Base-by-base conservation (phyloP, 2,797 vertebrate genomes). In the Morus bassanus region DNA sequence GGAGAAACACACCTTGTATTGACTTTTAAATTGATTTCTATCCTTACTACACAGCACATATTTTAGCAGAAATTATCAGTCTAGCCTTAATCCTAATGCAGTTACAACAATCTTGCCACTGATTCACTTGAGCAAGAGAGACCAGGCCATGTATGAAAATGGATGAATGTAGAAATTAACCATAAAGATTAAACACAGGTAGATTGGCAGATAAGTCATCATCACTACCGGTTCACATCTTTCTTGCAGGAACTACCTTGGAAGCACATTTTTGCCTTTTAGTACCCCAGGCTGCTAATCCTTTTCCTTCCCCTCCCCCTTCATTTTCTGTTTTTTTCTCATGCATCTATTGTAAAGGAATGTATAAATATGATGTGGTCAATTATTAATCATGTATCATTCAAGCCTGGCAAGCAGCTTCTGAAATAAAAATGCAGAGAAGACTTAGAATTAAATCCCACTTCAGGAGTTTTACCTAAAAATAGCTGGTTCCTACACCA, bases 351-450 rank as follows among this genome's bases (percentile, higher is more conserved):
- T 96, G 77, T 68, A 85, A 93, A 95, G 9, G 28, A 91, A 77
- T 70, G 19, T 43, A 87, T 73, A 95, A 92, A 85, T 89, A 92
- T 19, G 39, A 67, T 70, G 13, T 57, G 18, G 75, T 89, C 45
- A 93, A 68, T 96, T 96, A 92, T 93, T 95, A 93, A 94, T 91
- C 91, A 92, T 88, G 73, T 91, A 63, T 86, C 85, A 95, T 95
- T 93, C 82, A 94, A 92, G 45, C 45, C 50, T 84, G 54, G 76
- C 11, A 93, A 89, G 53, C 57, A 88, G 72, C 17, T 68, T 95
- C 64, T 68, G 48, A 96, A 93, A 95, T 85, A 94, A 93, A 96
- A 94, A 88, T 87, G 79, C 60, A 91, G 60, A 91, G 41, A 84
- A 63, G 68, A 82, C 31, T 94, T 95, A 77, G 78, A 93, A 92